Percentiles rank a stretch among this genome's conserved stretches.
These are phyloP conservation scores for Oryzias dopingdopingensis DNA, from an alignment of 2,797 vertebrate species.

Conservation along the genomic window DNA sequence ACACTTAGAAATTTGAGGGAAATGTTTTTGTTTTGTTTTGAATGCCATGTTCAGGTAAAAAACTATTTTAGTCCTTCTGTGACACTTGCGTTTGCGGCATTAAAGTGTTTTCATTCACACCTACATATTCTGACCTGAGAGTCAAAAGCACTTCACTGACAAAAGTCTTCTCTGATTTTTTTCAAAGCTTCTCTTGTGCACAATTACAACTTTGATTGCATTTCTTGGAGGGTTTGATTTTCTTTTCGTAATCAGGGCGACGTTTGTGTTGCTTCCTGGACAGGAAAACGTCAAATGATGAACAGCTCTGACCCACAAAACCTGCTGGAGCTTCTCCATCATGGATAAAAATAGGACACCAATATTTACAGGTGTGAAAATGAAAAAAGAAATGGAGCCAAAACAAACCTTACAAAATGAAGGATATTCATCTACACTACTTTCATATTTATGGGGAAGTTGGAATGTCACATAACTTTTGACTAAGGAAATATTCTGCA, in stretches of 20 bases:
- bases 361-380: slow-evolving; percentile 13
- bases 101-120: slow-evolving; percentile 37
- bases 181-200: slow-evolving; percentile 7
- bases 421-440: background rate
- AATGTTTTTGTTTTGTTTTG: too few species aligned
- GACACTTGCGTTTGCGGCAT: slow-evolving; percentile 30
- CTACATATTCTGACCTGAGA: slow-evolving; percentile 38
- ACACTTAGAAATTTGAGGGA: too few species aligned
- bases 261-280: slow-evolving; percentile 1
- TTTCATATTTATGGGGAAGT: background rate
- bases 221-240: slow-evolving; percentile 5
- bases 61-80: slow-evolving; percentile 5
- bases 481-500: too few species aligned
- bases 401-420: background rate
- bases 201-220: slow-evolving; percentile 6
- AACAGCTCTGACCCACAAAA: slow-evolving; percentile 15
- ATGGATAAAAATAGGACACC: background rate
- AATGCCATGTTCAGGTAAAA: slow-evolving; percentile 1
- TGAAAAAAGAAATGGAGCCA: background rate
- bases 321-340: slow-evolving; percentile 1
- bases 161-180: slow-evolving; percentile 15
- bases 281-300: slow-evolving; percentile 7
- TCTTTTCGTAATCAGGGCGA: slow-evolving; percentile 7
- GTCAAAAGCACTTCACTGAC: slow-evolving; percentile 15
- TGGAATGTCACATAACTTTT: too few species aligned